Base-by-base conservation (phyloP, 2,797 vertebrate genomes). In the Antennarius maculatus region DNA sequence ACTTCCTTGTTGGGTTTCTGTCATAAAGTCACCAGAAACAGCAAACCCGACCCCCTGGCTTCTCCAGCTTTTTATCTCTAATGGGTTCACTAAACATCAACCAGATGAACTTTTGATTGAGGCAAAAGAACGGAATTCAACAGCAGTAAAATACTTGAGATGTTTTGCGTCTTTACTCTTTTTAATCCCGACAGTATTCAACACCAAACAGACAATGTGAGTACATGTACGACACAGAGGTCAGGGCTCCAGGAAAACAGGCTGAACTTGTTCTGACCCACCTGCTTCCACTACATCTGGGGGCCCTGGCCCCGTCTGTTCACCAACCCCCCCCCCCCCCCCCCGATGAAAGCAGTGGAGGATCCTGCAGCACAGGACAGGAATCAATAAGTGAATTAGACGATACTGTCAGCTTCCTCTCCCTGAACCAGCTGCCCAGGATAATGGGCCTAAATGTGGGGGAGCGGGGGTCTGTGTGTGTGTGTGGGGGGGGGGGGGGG, bases 331-430 rank as follows among this genome's bases (percentile, higher is more conserved):
- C 23, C 23, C 23, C 79, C 52, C 66, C 86, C 68, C 71, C 78
- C 82, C 61, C 84, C 72, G 76, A 85, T 85, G 87, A 78, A 74
- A 86, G 84, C 84, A 69, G 84, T 79, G 90, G 91, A 93, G 88
- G 77, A 88, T 94, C 92, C 92, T 92, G 90, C 94, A 93, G 91
- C 92, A 93, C 90, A 80, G 89, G 87, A 91, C 93, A 93, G 89
- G 91, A 79, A 92, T 88, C 86, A 93, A 93, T 95, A 95, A 95
- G 93, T 95, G 93, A 94, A 95, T 95, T 93, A 94, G 90, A 85
- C 86, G 89, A 89, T 87, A 85, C 89, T 89, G 89, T 89, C 77
- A 89, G 88, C 91, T 92, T 92, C 91, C 92, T 90, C 88, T 90
- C 78, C 84, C 71, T 50, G 74, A 86, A 83, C 66, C 94, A 95